Evolutionary conservation across 2,888 invertebrate species (phyloP).

Genomic region (Prionchulus punctatus): DNA sequence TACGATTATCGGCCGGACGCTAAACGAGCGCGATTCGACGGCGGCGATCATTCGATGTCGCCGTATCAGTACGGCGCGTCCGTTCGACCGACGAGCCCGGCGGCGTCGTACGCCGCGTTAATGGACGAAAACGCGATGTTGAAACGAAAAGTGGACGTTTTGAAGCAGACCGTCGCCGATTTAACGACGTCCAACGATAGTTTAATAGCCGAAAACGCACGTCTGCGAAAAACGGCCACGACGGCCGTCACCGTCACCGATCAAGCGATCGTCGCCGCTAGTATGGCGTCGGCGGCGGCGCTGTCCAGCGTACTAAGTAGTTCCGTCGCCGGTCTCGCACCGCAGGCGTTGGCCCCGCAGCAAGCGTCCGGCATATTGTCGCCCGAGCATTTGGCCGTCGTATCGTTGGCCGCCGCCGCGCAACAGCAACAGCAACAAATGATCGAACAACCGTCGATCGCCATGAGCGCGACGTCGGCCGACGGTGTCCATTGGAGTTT

Average conservation of each 20-base stretch:
- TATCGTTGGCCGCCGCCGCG: background rate
- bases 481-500: background rate
- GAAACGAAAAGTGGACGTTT: slow-evolving; percentile 50
- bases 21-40: too few species aligned
- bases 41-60: too few species aligned
- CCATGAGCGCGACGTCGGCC: background rate
- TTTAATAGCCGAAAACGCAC: slow-evolving; percentile 57
- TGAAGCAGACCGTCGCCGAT: slow-evolving; percentile 53
- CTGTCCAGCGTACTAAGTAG: background rate
- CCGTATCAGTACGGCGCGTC: too few species aligned
- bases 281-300: background rate
- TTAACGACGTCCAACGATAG: slow-evolving; percentile 60
- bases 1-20: background rate
- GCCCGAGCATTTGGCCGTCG: background rate
- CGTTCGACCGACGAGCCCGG: background rate
- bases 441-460: background rate
- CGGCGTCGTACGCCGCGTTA: background rate
- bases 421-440: background rate
- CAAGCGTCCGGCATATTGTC: background rate
- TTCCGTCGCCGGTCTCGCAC: background rate
- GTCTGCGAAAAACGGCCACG: slow-evolving; percentile 43
- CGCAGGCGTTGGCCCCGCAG: background rate
- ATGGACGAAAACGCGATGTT: slow-evolving; percentile 52
- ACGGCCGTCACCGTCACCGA: slow-evolving; percentile 13
- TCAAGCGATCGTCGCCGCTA: background rate